These are phyloP conservation scores for Agrochola lychnidis DNA, from an alignment of 2,888 invertebrate species.

Conservation along the genomic window DNA sequence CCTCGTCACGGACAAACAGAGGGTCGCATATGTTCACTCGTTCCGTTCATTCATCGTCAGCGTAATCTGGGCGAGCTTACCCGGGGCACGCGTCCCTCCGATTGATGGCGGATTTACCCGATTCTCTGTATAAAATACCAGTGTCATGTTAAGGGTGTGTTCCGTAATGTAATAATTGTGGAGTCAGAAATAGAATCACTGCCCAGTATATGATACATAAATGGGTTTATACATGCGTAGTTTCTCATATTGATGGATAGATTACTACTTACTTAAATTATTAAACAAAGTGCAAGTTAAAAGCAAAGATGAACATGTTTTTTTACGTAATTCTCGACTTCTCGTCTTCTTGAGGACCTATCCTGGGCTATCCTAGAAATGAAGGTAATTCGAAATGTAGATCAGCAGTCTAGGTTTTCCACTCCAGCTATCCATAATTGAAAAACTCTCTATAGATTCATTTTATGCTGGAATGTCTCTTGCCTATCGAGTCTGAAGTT, in stretches of 20 bases:
- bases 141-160: slow-evolving; percentile 62
- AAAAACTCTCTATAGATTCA: slow-evolving; percentile 2
- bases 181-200: not conserved
- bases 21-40: slow-evolving; percentile 72
- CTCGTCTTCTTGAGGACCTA: too few species aligned
- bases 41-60: slow-evolving; percentile 62
- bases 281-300: not conserved
- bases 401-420: not conserved
- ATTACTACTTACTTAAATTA: not conserved
- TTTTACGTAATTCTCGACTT: not conserved
- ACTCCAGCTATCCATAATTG: not conserved
- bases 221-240: not conserved
- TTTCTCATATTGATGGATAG: not conserved
- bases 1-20: slow-evolving; percentile 70
- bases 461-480: slow-evolving; percentile 15
- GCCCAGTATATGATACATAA: not conserved
- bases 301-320: not conserved
- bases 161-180: slow-evolving; percentile 30
- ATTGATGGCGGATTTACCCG: slow-evolving; percentile 81
- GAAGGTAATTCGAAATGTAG: not conserved
- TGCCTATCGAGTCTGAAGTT: slow-evolving; percentile 33
- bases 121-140: slow-evolving; percentile 71
- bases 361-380: not conserved
- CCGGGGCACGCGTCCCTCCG: slow-evolving; percentile 76
- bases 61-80: slow-evolving; percentile 79